These are phyloP conservation scores for Pocillopora damicornis DNA, from an alignment of 64 coral and sea anemone genomes.

Conservation along the genomic window DNA sequence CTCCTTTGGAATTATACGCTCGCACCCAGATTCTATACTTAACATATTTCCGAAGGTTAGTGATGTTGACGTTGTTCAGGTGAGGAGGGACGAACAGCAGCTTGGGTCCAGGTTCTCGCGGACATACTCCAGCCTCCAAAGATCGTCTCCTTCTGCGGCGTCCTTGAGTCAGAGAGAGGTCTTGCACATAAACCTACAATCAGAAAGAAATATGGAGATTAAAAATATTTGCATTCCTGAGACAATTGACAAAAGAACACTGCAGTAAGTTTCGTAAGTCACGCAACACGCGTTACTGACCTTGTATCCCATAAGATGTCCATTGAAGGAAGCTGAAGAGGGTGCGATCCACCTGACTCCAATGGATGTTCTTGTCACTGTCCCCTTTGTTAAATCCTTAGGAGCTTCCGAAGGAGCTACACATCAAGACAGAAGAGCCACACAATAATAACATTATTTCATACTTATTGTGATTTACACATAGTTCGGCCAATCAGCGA, in stretches of 20 bases:
- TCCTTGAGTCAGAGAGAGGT: not conserved
- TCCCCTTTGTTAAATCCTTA: constrained; percentile 25
- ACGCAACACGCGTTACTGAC: constrained; percentile 17
- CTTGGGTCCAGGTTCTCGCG: constrained; percentile 51
- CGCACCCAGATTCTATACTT: constrained; percentile 62
- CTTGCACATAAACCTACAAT: constrained; percentile 9
- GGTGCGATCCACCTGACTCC: constrained; percentile 61
- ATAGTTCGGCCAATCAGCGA: too few species aligned
- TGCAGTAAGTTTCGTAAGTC: not conserved
- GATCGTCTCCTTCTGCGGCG: constrained; percentile 5
- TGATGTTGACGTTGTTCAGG: constrained; percentile 67
- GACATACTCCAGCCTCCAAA: constrained; percentile 19
- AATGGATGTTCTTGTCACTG: constrained; percentile 63
- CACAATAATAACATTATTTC: not conserved
- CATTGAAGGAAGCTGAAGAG: constrained; percentile 49
- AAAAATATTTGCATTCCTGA: not conserved
- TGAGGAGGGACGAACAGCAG: constrained; percentile 61
- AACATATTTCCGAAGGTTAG: constrained; percentile 71
- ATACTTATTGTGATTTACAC: too few species aligned
- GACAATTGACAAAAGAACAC: not conserved
- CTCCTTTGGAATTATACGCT: constrained; percentile 85
- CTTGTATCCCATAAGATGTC: constrained; percentile 79
- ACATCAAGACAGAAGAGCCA: not conserved
- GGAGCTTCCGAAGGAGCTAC: constrained; percentile 65
- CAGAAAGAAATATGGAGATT: not conserved